Base-by-base conservation (phyloP, 2,797 vertebrate species). In the Decapterus maruadsi region DNA sequence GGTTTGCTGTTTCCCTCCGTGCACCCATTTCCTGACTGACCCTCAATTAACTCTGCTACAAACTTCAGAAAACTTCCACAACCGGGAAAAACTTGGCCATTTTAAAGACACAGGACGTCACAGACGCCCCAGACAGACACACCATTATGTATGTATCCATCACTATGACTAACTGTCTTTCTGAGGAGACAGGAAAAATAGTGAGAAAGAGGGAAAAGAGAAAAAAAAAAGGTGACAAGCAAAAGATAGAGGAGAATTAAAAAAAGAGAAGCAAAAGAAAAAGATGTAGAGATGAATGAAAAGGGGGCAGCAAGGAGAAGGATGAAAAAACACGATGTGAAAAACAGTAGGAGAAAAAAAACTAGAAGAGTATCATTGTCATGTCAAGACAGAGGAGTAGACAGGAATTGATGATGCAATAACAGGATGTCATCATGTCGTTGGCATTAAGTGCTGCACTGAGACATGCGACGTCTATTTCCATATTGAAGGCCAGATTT, bases 381-480 rank as follows among this genome's bases (percentile, higher is more conserved):
- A 65, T 57, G 79, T 86, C 81, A 75, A 79, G 76, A 72, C 77
- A 43, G 74, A 77, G 50, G 64, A 74, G 71, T 31, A 56, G 81
- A 80, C 85, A 77, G 67, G 80, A 89, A 77, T 14, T 83, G 77
- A 81, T 84, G 84, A 83, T 50, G 83, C 84, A 89, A 83, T 88
- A 79, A 86, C 63, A 85, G 84, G 80, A 84, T 86, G 86, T 87
- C 87, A 88, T 81, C 60, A 55, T 87, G 86, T 70, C 68, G 45
- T 57, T 77, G 67, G 71, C 74, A 63, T 67, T 92, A 92, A 93
- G 86, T 92, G 90, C 85, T 75, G 83, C 87, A 74, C 74, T 43
- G 74, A 88, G 69, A 82, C 20, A 55, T 77, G 74, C 77, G 69
- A 55, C 31, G 67, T 83, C 46, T 80, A 80, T 77, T 77, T 78